Evolutionary conservation across 2,888 invertebrate species (phyloP), one percentile per base, ranked within the genome.

Genomic region (Caenorhabditis virilis): DNA sequence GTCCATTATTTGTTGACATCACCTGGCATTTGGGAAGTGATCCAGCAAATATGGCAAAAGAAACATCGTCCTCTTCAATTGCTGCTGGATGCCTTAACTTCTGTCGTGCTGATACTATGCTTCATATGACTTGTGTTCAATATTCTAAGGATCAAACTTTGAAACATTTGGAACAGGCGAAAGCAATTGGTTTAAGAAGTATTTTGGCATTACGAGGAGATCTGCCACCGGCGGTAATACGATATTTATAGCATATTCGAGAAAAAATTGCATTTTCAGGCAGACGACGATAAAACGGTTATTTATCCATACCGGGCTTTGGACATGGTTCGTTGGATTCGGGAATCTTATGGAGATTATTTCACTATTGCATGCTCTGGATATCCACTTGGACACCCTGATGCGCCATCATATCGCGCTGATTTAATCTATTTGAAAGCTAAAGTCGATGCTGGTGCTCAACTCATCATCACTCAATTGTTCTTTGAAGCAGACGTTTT

Each of bases 401-500:
- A 88, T 61, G 88, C 88, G 13, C 60, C 77, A 1, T 87, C 87
- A 1, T 87, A 88, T 72, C 85, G 87, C 46, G 85, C 87, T 2
- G 90, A 90, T 78, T 83, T 93, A 13, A 54, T 83, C 27, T 86
- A 88, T 76, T 84, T 93, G 7, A 90, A 90, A 83, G 86, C 88
- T 69, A 94, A 94, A 87, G 84, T 67, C 9, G 88, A 90, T 38
- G 88, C 88, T 38, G 93, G 93, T 0, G 92, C 91, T 0, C 89
- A 93, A 83, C 91, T 91, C 76, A 89, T 94, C 58, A 88, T 94
- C 66, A 91, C 93, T 0, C 93, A 94, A 85, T 88, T 92, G 27
- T 89, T 91, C 84, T 93, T 91, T 81, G 88, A 90, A 41, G 85
- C 88, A 1, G 85, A 87, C 25, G 82, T 85, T 0, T 90, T 89